Evolutionary conservation across 2,888 invertebrate species (phyloP), one percentile per base, ranked within the genome.

Genomic region (Galerucella nymphaeae): DNA sequence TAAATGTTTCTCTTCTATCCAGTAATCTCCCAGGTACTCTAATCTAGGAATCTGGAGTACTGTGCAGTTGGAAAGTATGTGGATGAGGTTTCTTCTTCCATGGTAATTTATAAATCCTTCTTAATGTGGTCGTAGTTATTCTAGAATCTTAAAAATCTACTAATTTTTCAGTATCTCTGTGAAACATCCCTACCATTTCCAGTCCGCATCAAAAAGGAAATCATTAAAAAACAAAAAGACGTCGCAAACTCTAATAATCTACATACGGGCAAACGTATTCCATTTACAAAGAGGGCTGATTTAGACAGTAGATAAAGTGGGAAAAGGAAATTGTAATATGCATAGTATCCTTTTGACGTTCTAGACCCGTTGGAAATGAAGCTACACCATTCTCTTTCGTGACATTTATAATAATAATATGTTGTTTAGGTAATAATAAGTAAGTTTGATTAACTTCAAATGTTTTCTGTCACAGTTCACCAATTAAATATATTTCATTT

Each of bases 271-370:
- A 45, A 50, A 50, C 6, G 50, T n/a, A 53, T 2, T 53, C 10
- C 18, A 2, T 18, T 16, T 10, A 53, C 53, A 53, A 53, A 53
- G 53, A 16, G 16, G 9, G 16, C 53, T 18, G 53, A 53, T 53
- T 53, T 18, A 53, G 53, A 53, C 53, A 53, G 18, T 53, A 53
- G 53, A 59, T 30, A 59, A 57, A 59, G 59, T 62, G 16, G 16
- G 42, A 41, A 62, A 62, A 42, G 61, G 18, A 62, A 62, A 62
- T 42, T 38, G 41, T n/a, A n/a, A n/a, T n/a, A n/a, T 41, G 42
- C 42, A 42, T 18, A 62, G 42, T 9, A 16, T 42, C 42, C 61
- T 20, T 62, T 62, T 62, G 42, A 41, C 18, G 11, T 61, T 5
- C 9, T 3, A 38, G 41, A 14, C 4, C 61, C 16, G 10, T 23